These are phyloP conservation scores for Eupithecia pulchellata DNA, from an alignment of 2,888 invertebrate genomes.

Conservation along the genomic window DNA sequence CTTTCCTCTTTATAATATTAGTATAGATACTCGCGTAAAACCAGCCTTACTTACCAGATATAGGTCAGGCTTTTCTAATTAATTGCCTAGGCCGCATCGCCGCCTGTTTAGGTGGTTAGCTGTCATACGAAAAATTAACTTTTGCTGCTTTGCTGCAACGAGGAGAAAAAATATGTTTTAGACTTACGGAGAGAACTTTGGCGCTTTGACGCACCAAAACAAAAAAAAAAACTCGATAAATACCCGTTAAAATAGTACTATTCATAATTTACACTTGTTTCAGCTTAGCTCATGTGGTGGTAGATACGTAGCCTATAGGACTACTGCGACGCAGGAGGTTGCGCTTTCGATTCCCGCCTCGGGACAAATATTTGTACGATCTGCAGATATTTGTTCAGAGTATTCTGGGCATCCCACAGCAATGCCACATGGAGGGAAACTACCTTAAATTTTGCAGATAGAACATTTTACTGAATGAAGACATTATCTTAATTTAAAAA, in stretches of 20 bases:
- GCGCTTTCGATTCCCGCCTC: not conserved
- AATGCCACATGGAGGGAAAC: too few species aligned
- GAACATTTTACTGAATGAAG: too few species aligned
- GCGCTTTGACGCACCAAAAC: too few species aligned
- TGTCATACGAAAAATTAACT: constrained; percentile 12
- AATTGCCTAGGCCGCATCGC: constrained; percentile 28
- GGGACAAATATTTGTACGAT: not conserved
- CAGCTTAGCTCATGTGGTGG: not conserved
- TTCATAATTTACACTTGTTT: not conserved
- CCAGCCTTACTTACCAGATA: constrained; percentile 9
- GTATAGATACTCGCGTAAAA: not conserved
- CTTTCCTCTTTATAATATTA: too few species aligned
- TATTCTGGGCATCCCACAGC: too few species aligned
- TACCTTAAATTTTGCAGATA: too few species aligned
- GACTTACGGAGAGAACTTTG: not conserved
- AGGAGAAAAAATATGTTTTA: not conserved
- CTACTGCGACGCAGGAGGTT: not conserved
- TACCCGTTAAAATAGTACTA: too few species aligned
- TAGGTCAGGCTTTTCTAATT: constrained; percentile 35
- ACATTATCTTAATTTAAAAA: too few species aligned
- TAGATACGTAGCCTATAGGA: not conserved
- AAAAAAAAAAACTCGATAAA: too few species aligned
- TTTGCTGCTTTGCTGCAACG: constrained; percentile 1
- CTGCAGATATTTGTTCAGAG: not conserved
- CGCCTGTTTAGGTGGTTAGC: constrained; percentile 28